Evolutionary conservation across 2,113 vertebrate genomes (phyloP).

Genomic region (Chrysemys picta): DNA sequence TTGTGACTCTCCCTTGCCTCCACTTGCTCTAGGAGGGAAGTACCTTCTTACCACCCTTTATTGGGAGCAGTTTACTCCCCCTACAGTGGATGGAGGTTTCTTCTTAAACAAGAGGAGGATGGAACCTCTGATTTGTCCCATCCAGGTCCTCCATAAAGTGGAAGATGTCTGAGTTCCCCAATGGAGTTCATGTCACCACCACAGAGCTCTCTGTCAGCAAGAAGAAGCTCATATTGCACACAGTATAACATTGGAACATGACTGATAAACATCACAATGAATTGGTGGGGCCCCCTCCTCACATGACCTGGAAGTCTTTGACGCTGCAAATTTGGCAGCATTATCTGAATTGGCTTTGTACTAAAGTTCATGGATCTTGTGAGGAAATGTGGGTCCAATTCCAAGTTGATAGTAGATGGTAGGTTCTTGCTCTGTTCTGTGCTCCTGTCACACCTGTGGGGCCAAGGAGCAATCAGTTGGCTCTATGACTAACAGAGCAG

Average conservation of each 20-base stretch:
- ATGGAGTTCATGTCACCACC: conserved; percentile 57
- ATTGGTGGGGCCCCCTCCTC: no score
- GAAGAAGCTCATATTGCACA: conserved; percentile 67
- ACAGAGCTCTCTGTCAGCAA: conserved; percentile 61
- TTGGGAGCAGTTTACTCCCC: neutral
- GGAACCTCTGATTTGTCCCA: conserved; percentile 33
- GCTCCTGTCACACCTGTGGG: no score
- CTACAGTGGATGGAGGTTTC: neutral
- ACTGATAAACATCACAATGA: conserved; percentile 58
- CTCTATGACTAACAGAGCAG: no score
- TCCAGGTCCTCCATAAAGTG: conserved; percentile 66
- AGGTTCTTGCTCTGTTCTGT: neutral
- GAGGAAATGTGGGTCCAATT: conserved; percentile 8
- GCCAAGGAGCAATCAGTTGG: no score
- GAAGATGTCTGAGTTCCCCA: conserved; percentile 65
- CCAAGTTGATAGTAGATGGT: conserved; percentile 36
- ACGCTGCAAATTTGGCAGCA: conserved; percentile 25
- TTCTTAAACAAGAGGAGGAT: conserved; percentile 43
- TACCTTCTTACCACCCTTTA: neutral
- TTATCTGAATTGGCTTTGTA: neutral
- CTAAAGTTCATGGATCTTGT: neutral
- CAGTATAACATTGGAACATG: conserved; percentile 59
- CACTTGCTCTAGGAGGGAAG: neutral
- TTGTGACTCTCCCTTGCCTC: neutral
- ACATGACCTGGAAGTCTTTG: conserved; percentile 54